Evolutionary conservation across 1,140 invertebrate genomes (phyloP).

Genomic region (Orius insidiosus): DNA sequence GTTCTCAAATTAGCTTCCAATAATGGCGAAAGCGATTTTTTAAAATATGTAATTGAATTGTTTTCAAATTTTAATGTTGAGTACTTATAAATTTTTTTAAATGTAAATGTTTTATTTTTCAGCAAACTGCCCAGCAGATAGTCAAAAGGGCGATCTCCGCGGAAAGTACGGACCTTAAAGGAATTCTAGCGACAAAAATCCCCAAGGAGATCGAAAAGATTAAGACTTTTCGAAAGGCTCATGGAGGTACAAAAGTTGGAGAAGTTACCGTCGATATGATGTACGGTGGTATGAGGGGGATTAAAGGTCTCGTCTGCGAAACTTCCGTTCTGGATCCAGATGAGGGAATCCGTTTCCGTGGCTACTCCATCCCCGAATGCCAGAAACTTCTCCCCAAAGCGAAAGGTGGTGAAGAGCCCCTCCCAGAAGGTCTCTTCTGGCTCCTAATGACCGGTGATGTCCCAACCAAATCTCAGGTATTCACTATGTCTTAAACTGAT

Average conservation of each 20-base stretch:
- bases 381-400: slow-evolving; percentile 80
- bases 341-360: slow-evolving; percentile 90
- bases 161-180: slow-evolving; percentile 60
- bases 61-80: too few species aligned
- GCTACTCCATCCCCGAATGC: slow-evolving; percentile 88
- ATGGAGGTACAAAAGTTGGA: slow-evolving; percentile 74
- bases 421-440: slow-evolving; percentile 95
- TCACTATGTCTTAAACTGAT: too few species aligned
- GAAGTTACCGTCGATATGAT: slow-evolving; percentile 95
- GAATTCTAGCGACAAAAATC: slow-evolving; percentile 70
- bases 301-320: slow-evolving; percentile 86
- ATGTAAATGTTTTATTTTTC: too few species aligned
- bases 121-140: slow-evolving; percentile 2
- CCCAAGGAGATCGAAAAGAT: slow-evolving; percentile 80
- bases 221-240: slow-evolving; percentile 71
- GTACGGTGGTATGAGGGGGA: slow-evolving; percentile 95
- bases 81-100: too few species aligned
- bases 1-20: too few species aligned
- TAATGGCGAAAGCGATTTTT: too few species aligned
- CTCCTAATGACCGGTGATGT: slow-evolving; percentile 82
- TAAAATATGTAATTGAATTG: too few species aligned
- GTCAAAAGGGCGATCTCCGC: slow-evolving; percentile 14
- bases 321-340: slow-evolving; percentile 89
- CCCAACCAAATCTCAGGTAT: slow-evolving; percentile 61
- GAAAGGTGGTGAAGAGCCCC: slow-evolving; percentile 63